Evolutionary conservation across 2,888 invertebrate species (phyloP), one percentile per base, ranked within the genome.

Genomic region (Phania funesta): DNA sequence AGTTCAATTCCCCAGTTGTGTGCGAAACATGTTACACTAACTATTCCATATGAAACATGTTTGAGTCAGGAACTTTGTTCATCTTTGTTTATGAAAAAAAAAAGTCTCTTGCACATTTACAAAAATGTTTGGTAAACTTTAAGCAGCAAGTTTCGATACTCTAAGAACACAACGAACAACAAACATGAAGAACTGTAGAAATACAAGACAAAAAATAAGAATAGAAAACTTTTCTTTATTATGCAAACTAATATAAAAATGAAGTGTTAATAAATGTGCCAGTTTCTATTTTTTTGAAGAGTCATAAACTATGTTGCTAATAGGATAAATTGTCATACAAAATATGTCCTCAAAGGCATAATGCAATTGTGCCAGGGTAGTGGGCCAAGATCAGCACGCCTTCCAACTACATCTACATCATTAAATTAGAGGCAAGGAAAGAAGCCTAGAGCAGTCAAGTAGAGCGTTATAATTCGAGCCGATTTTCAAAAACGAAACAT

Each of bases 121-220:
- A 58, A 60, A 71, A 80, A 64, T 76, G 67, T 83, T 76, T 73
- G 48, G 64, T 58, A 68, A 76, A 83, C 71, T 76, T 80, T 62
- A 76, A 83, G 76, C 68, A 83, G 76, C 68, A 76, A 83, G 60
- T 83, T 83, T 73, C 80, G 80, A 83, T 83, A 76, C 76, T 56
- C 76, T 52, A 73, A 44, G 20, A 65, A 74, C 46, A 65, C 41
- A 70, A 80, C 38, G n/a, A 67, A 26, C 46, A 71, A 13, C 35
- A 60, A 46, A 56, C 22, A 26, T 26, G 65, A 74, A 62, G 54
- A 52, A 11, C 20, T 29, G 62, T 60, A 13, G 7, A 38, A 65
- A 64, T 35, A 35, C 1, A 29, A 56, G 44, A 9, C 3, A 20
- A 26, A 60, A 73, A 44, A 64, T 50, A 60, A 32, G 24, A 60